Base-by-base conservation (phyloP, 2,113 vertebrate genomes). In the Chrysochloris asiatica region DNA sequence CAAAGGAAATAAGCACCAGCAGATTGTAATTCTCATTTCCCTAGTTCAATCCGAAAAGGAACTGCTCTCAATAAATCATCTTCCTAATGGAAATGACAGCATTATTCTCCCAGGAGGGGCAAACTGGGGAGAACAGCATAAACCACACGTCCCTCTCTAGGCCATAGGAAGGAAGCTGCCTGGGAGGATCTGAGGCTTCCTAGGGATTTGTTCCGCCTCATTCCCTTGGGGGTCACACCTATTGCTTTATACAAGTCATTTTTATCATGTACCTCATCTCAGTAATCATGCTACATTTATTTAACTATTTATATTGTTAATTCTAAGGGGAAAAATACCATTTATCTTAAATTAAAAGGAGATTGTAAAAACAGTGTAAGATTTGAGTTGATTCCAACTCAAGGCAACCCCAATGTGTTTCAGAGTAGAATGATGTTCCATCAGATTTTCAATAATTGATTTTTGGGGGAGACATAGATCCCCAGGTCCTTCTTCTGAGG, bases 11-110 rank as follows among this genome's bases (percentile, higher is more conserved):
- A 76, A 95, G 67, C 24, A 82, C 73, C 72, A 96, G 93, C 90
- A 87, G 79, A 92, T 92, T 96, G 79, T 94, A 96, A 93, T 71
- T 80, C 78, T 89, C 82, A 86, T 82, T 93, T 97, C 96, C 97
- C 95, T 94, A 83, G 93, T 79, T 33, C 92, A 96, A 54, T 96
- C 21, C 86, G 92, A 56, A 95, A 94, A 97, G 95, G 97, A 98
- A 97, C 90, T 88, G 83, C 41, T 93, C 90, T 94, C 92, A 87
- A 93, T 97, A 97, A 98, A 97, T 97, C 90, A 96, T 92, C 91
- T 97, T 95, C 95, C 97, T 97, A 93, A 95, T 97, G 97, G 97
- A 98, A 98, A 97, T 97, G 87, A 97, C 95, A 95, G 91, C 94
- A 96, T 94, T 96, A 91, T 88, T 96, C 93, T 97, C 97, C 96